Conservation (phyloP, 1,140 invertebrate genomes). For the Nylanderia fulva region DNA sequence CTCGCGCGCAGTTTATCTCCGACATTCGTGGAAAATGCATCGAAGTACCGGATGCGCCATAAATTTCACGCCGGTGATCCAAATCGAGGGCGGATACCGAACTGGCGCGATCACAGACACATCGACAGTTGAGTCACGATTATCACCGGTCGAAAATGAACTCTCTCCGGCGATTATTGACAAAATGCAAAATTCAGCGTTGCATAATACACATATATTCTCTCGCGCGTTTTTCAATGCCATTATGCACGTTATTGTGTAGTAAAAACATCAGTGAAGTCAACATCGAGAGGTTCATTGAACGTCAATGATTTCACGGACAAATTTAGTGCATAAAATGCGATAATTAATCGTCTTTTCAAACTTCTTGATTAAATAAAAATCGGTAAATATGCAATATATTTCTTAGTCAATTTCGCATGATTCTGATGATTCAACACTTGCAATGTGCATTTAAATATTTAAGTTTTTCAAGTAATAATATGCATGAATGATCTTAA, state of each 20-base stretch:
- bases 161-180: constrained; percentile 40
- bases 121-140: constrained; percentile 12
- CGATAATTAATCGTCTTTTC: constrained; percentile 13
- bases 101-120: neutral
- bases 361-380: neutral
- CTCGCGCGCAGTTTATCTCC: constrained; percentile 40
- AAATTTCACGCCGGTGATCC: constrained; percentile 46
- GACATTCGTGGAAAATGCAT: constrained; percentile 54
- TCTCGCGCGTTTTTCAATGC: neutral
- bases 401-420: neutral
- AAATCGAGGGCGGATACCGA: constrained; percentile 42
- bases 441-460: neutral
- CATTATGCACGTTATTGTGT: neutral
- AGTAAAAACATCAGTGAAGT: constrained; percentile 3
- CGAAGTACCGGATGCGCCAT: constrained; percentile 40
- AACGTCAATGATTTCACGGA: neutral
- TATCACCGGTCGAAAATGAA: constrained; percentile 45
- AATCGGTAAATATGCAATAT: neutral
- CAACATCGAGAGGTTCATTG: neutral
- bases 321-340: neutral
- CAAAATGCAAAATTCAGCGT: constrained; percentile 23
- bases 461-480: neutral
- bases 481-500: neutral
- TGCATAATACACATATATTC: constrained; percentile 10
- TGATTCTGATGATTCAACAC: neutral